A percentile compares a stretch with the other conserved stretches of the same genome.
Conservation (phyloP, 2,888 invertebrate genomes). For the Leptopilina drosophilae region DNA sequence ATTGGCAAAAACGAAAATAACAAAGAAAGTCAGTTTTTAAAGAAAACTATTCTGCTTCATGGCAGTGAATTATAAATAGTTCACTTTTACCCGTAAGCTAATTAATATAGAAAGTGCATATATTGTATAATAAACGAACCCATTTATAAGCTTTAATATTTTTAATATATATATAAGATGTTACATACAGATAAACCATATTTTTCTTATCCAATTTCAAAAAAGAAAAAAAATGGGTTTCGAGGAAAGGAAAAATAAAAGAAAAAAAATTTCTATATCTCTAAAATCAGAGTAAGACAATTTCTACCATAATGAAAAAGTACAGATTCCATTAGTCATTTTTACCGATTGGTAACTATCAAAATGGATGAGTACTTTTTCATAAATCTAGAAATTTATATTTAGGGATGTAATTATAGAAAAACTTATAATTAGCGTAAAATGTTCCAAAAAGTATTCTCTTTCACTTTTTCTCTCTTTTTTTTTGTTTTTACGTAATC, state of each 20-base stretch:
- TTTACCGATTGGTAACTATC: no score
- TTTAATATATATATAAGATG: not conserved
- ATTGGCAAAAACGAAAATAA: not conserved
- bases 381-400: no score
- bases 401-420: conserved; percentile 8
- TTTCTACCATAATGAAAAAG: no score
- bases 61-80: not conserved
- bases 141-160: not conserved
- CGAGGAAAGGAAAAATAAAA: not conserved
- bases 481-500: no score
- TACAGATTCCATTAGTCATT: no score
- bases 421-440: no score
- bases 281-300: no score
- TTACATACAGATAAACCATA: not conserved
- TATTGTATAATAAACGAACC: not conserved
- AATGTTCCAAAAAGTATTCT: no score
- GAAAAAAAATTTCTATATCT: no score
- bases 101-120: not conserved
- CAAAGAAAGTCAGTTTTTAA: not conserved
- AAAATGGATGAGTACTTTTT: no score
- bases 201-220: not conserved
- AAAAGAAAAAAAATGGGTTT: not conserved
- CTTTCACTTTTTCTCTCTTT: no score
- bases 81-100: not conserved
- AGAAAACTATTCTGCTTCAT: not conserved